phyloP scores from a whole-genome alignment of 1,140 invertebrate species.

The Eulimnadia texana region DNA sequence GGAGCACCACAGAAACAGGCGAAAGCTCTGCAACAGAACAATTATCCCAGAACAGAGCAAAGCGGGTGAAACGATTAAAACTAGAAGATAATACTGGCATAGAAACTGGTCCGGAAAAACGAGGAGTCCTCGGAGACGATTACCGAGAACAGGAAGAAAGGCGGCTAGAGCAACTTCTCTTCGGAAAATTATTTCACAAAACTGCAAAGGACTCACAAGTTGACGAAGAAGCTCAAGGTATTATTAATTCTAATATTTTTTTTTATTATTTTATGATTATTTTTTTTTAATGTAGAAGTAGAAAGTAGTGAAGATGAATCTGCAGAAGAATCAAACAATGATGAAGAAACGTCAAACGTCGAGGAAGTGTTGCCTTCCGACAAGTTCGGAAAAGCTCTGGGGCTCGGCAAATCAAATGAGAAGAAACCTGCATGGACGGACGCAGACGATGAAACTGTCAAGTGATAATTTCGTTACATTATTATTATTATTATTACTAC shows the following conservation, averaged over 20 bases:
- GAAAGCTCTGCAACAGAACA: too few species aligned
- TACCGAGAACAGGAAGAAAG: conserved; percentile 9
- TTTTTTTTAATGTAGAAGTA: background rate
- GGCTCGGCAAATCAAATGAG: background rate
- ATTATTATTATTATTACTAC: background rate
- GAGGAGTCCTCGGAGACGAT: background rate
- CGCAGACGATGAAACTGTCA: conserved; percentile 10
- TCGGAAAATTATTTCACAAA: conserved; percentile 1
- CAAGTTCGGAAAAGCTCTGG: background rate
- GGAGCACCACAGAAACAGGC: too few species aligned
- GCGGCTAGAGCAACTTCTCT: conserved; percentile 9
- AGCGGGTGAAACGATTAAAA: too few species aligned
- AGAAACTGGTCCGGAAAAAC: too few species aligned
- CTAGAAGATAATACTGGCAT: too few species aligned
- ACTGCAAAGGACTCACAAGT: background rate
- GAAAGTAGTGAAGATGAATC: background rate
- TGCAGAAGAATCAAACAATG: background rate
- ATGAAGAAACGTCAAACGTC: background rate
- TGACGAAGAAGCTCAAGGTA: too few species aligned
- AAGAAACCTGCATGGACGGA: conserved; percentile 15
- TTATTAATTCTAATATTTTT: background rate
- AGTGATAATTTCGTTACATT: background rate
- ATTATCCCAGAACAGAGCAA: too few species aligned
- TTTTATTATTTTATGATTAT: background rate
- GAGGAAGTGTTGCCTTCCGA: background rate